A percentile compares a stretch with the other conserved stretches of the same genome.
phyloP scores from a whole-genome alignment of 2,888 invertebrate species.

The Agrilus biguttatus region DNA sequence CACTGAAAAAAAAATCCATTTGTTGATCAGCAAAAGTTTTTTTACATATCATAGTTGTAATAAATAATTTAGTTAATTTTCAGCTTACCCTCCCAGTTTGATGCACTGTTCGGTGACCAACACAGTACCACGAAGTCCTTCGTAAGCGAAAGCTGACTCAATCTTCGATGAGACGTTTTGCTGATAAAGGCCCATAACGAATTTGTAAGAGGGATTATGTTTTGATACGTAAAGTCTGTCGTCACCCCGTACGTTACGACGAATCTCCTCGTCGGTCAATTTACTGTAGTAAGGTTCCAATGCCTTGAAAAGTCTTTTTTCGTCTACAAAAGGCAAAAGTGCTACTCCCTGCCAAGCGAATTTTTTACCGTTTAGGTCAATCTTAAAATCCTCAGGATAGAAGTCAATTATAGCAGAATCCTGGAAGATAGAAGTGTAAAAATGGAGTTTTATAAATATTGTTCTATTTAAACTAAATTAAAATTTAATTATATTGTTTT shows the following conservation, averaged over 20 bases:
- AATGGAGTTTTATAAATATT: conserved; percentile 1
- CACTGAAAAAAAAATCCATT: neutral
- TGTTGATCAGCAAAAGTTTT: neutral
- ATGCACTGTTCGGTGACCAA: conserved; percentile 59
- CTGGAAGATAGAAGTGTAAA: conserved; percentile 30
- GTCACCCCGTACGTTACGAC: conserved; percentile 75
- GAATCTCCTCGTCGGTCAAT: conserved; percentile 74
- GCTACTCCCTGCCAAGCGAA: conserved; percentile 99
- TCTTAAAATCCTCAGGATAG: conserved; percentile 94
- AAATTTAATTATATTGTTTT: conserved; percentile 1
- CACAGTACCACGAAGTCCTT: conserved; percentile 76
- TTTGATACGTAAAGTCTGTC: conserved; percentile 78
- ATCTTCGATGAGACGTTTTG: conserved; percentile 34
- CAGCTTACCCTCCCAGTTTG: conserved; percentile 47
- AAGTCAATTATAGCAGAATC: conserved; percentile 94
- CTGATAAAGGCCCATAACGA: conserved; percentile 55
- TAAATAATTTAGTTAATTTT: conserved; percentile 1
- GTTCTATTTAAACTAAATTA: no score
- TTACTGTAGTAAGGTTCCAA: conserved; percentile 64
- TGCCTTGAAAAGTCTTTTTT: conserved; percentile 72
- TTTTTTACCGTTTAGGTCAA: conserved; percentile 97
- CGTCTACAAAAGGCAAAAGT: conserved; percentile 93
- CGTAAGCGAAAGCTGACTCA: conserved; percentile 49
- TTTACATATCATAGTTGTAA: neutral
- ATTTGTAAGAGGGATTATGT: conserved; percentile 54